phyloP scores from a whole-genome alignment of 2,888 invertebrate genomes.

The Liodrosophila aerea region DNA sequence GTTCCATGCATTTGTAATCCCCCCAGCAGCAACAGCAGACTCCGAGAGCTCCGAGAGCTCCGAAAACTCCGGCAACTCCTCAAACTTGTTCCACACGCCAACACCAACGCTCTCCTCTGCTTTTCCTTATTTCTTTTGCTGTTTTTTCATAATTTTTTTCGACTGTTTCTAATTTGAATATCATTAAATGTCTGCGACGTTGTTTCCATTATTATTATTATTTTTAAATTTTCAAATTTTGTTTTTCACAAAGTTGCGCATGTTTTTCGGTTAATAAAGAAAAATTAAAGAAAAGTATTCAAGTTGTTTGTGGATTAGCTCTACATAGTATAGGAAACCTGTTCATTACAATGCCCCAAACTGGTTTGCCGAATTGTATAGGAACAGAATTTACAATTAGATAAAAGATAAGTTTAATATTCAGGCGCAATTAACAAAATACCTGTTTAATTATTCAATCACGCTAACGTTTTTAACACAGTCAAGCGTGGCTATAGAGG shows the following conservation, averaged over 20 bases:
- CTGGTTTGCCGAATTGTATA: no score
- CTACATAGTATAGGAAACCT: no score
- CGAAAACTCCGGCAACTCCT: conserved; percentile 11
- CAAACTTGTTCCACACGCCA: conserved; percentile 57
- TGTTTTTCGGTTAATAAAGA: conserved; percentile 1
- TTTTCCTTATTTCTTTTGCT: conserved; percentile 7
- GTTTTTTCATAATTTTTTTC: conserved; percentile 10
- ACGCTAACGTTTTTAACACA: no score
- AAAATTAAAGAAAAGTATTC: background rate
- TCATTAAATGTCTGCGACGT: conserved; percentile 45
- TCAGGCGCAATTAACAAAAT: no score
- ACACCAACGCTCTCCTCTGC: conserved; percentile 16
- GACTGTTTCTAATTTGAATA: conserved; percentile 64
- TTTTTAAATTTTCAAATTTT: conserved; percentile 25
- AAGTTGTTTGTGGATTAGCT: no score
- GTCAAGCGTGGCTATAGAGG: no score
- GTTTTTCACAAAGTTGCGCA: conserved; percentile 2
- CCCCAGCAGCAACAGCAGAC: background rate
- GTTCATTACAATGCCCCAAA: no score
- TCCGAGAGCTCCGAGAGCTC: background rate
- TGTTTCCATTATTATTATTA: conserved; percentile 28
- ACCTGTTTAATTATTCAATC: background rate
- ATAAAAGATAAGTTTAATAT: background rate
- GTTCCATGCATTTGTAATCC: conserved; percentile 51
- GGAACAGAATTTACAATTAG: no score